Percentiles rank a stretch among this genome's conserved stretches.
Evolutionary conservation across 2,797 vertebrate genomes (phyloP).

Genomic region (Staurois parvus): DNA sequence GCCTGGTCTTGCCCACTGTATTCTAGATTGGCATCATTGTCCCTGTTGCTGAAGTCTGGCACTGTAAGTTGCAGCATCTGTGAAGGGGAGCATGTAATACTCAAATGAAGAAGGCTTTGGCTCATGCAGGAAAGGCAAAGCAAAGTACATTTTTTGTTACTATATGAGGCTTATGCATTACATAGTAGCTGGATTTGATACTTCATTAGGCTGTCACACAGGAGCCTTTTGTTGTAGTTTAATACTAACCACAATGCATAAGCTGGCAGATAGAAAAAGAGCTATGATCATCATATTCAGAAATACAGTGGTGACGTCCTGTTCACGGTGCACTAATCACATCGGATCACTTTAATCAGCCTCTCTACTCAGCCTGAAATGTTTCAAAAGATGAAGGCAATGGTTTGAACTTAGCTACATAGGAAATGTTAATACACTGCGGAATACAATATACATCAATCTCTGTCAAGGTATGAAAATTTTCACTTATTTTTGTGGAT

Average conservation of each 20-base stretch:
- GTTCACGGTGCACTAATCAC: neutral
- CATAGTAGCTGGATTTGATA: too few species aligned
- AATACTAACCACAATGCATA: too few species aligned
- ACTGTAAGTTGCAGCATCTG: neutral
- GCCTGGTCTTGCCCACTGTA: too few species aligned
- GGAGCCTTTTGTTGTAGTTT: neutral
- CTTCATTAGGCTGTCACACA: neutral
- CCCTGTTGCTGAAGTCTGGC: neutral
- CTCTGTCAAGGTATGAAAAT: neutral
- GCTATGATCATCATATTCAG: too few species aligned
- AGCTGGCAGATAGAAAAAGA: too few species aligned
- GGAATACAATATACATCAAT: slow-evolving; percentile 31
- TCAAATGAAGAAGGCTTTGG: neutral
- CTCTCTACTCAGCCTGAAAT: neutral
- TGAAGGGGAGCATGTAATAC: neutral
- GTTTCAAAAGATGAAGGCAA: neutral
- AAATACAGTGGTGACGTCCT: neutral
- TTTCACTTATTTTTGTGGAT: neutral
- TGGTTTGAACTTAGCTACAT: neutral
- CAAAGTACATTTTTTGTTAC: neutral
- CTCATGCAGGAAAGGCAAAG: too few species aligned
- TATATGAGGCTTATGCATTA: neutral
- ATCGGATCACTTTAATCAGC: too few species aligned
- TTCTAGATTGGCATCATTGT: too few species aligned
- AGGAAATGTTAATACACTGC: neutral